Evolutionary conservation across 2,113 vertebrate genomes (phyloP).

Genomic region (Mungos mungo): DNA sequence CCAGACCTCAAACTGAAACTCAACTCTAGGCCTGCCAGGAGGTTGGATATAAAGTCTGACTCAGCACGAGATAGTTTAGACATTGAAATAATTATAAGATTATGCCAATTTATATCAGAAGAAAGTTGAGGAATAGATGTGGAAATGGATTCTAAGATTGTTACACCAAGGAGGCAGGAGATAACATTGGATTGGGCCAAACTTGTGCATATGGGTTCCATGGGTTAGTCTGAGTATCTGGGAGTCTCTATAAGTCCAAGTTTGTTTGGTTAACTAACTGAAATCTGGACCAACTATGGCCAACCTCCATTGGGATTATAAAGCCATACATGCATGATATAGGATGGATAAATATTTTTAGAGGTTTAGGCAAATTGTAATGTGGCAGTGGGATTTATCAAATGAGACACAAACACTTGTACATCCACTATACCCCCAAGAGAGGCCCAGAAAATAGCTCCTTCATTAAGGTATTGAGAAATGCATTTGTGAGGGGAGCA

Average conservation of each 20-base stretch:
- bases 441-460: not conserved
- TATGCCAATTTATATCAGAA: not conserved
- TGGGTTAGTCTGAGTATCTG: not conserved
- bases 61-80: not conserved
- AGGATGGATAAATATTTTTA: not conserved
- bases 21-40: not conserved
- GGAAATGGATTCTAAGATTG: not conserved
- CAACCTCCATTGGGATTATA: not conserved
- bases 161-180: not conserved
- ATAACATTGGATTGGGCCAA: not conserved
- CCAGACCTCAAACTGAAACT: not conserved
- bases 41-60: not conserved
- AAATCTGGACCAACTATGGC: not conserved
- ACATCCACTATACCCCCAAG: not conserved
- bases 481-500: not conserved
- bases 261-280: not conserved
- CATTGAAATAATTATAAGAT: not conserved
- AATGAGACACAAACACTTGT: too few relatives aligned
- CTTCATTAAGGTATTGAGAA: not conserved
- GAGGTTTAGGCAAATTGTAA: not conserved
- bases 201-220: not conserved
- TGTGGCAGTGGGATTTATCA: not conserved
- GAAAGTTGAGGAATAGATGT: not conserved
- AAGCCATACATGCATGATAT: too few relatives aligned
- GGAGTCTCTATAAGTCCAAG: not conserved